These are phyloP conservation scores for Oreochromis grahami DNA, from an alignment of 2,797 vertebrate species.

Conservation along the genomic window DNA sequence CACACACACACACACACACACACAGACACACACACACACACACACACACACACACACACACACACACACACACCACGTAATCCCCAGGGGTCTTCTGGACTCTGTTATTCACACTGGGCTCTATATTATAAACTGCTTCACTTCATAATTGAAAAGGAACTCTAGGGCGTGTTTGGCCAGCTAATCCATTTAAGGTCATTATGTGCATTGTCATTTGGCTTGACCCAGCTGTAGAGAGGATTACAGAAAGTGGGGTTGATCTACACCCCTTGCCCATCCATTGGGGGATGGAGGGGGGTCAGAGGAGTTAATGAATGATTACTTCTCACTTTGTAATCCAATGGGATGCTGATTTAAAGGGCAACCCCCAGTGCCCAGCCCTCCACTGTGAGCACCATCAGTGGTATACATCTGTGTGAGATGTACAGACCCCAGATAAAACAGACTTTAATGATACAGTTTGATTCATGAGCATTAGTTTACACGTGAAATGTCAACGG, in stretches of 20 bases:
- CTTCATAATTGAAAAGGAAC: conserved; percentile 81
- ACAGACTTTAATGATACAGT: conserved; percentile 7
- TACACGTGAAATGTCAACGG: not conserved
- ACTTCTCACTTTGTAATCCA: conserved; percentile 82
- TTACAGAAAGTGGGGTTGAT: conserved; percentile 60
- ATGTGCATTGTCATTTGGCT: conserved; percentile 72
- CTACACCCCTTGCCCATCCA: not conserved
- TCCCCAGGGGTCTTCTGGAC: conserved; percentile 54
- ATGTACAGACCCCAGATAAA: not conserved
- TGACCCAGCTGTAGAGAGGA: conserved; percentile 73
- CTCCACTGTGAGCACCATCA: conserved; percentile 17
- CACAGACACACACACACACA: not conserved
- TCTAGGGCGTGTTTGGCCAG: conserved; percentile 66
- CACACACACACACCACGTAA: conserved; percentile 2
- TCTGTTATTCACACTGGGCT: conserved; percentile 43
- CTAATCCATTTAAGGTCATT: conserved; percentile 84
- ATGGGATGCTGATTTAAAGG: conserved; percentile 68
- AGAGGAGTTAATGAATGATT: conserved; percentile 84
- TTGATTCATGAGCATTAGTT: conserved; percentile 22
- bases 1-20: no score
- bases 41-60: not conserved
- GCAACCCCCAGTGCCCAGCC: not conserved
- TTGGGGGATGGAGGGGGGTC: conserved; percentile 30
- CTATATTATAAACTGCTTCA: conserved; percentile 68
- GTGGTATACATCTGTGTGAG: not conserved